These are phyloP conservation scores for Percopsis omiscomaycus DNA, from an alignment of 2,797 vertebrate species.

Conservation along the genomic window DNA sequence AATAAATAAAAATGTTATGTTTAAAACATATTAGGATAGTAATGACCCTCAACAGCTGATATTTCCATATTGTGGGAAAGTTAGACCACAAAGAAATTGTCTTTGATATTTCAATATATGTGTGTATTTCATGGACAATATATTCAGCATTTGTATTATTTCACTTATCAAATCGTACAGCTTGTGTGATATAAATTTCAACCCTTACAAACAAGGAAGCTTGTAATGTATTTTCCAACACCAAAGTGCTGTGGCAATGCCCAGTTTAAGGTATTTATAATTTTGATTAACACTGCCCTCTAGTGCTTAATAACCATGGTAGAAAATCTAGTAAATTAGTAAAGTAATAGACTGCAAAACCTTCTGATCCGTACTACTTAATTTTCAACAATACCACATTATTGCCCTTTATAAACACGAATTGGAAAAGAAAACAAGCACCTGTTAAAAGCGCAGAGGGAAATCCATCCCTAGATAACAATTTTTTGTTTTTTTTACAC, in stretches of 20 bases:
- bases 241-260: not conserved
- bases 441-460: constrained; percentile 27
- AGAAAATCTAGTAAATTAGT: constrained; percentile 19
- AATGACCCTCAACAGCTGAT: not conserved
- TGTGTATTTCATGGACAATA: too few species aligned
- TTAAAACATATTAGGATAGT: constrained; percentile 6
- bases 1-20: too few species aligned
- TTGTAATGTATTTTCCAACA: too few species aligned
- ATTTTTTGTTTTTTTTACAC: not conserved
- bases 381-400: not conserved
- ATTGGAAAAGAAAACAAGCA: constrained; percentile 14
- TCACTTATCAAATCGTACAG: too few species aligned
- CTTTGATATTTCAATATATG: not conserved
- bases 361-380: not conserved
- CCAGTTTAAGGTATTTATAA: constrained; percentile 13
- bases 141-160: too few species aligned
- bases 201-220: too few species aligned
- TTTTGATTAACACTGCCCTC: constrained; percentile 24
- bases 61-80: not conserved
- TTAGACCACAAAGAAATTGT: not conserved
- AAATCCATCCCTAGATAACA: constrained; percentile 11
- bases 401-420: constrained; percentile 1
- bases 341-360: not conserved
- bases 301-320: constrained; percentile 8
- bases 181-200: too few species aligned